These are phyloP conservation scores for Zaprionus davidi DNA, from an alignment of 1,140 invertebrate species.

Conservation along the genomic window DNA sequence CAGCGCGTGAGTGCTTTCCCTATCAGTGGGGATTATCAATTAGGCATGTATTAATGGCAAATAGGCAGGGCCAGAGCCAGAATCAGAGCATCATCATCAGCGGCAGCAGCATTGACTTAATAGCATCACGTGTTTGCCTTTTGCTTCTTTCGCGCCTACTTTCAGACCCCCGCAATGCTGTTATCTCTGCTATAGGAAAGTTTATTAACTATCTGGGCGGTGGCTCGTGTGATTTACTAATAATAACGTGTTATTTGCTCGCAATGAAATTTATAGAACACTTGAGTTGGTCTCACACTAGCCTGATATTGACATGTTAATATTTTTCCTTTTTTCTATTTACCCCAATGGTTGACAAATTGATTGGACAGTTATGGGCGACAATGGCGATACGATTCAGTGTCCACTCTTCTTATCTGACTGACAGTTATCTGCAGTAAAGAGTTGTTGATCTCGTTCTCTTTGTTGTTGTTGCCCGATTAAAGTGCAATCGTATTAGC, in stretches of 20 bases:
- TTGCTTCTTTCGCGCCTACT: neutral
- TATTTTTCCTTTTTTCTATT: slow-evolving; percentile 21
- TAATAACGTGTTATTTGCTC: slow-evolving; percentile 29
- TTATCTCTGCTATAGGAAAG: slow-evolving; percentile 1
- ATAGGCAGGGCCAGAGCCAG: slow-evolving; percentile 5
- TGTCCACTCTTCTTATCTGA: slow-evolving; percentile 21
- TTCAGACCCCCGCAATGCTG: neutral
- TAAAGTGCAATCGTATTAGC: slow-evolving; percentile 39
- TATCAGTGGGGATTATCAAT: slow-evolving; percentile 49
- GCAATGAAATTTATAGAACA: slow-evolving; percentile 28
- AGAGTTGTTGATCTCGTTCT: neutral
- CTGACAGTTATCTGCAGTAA: slow-evolving; percentile 24
- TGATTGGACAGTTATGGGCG: slow-evolving; percentile 32
- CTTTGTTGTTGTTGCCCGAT: slow-evolving; percentile 21
- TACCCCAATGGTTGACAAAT: slow-evolving; percentile 35
- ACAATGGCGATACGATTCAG: neutral
- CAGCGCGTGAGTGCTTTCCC: neutral
- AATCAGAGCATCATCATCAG: neutral
- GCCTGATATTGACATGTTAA: slow-evolving; percentile 35
- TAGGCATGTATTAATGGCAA: slow-evolving; percentile 44
- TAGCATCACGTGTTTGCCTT: slow-evolving; percentile 33
- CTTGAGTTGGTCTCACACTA: slow-evolving; percentile 1
- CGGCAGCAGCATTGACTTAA: slow-evolving; percentile 4
- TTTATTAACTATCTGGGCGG: slow-evolving; percentile 1
- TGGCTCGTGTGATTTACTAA: slow-evolving; percentile 24